Conservation (phyloP, 2,113 vertebrate genomes). For the Falco punctatus region DNA sequence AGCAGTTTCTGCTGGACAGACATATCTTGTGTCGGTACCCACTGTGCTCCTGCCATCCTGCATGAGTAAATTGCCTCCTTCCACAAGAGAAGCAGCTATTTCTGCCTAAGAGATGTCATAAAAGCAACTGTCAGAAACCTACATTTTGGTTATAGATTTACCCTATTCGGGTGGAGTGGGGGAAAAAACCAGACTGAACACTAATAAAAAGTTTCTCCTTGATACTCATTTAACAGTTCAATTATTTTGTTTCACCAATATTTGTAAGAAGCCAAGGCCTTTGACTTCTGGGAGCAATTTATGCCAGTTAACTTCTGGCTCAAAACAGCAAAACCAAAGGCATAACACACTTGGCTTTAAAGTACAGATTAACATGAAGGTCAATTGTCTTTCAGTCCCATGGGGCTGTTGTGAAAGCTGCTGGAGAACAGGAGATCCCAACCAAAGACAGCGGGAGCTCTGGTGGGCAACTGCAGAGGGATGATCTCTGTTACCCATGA, state of each 20-base stretch:
- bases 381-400: background rate
- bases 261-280: background rate
- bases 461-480: background rate
- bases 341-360: background rate
- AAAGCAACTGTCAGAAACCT: background rate
- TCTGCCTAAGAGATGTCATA: background rate
- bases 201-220: background rate
- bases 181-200: background rate
- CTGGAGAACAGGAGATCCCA: background rate
- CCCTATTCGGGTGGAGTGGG: background rate
- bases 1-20: background rate
- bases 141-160: background rate
- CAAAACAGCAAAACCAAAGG: background rate
- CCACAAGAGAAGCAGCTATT: background rate
- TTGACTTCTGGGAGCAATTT: background rate
- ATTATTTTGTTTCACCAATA: background rate
- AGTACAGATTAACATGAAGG: slow-evolving; percentile 10
- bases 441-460: background rate
- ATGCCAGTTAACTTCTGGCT: background rate
- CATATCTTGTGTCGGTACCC: background rate
- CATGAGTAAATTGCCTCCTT: background rate
- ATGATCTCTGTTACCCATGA: fast-evolving
- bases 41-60: background rate
- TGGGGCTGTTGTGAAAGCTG: background rate
- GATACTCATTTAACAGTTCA: background rate